phyloP scores from a whole-genome alignment of 30 jellyfish, hydroid and myxozoan genomes.

The Nemopilema nomurai region DNA sequence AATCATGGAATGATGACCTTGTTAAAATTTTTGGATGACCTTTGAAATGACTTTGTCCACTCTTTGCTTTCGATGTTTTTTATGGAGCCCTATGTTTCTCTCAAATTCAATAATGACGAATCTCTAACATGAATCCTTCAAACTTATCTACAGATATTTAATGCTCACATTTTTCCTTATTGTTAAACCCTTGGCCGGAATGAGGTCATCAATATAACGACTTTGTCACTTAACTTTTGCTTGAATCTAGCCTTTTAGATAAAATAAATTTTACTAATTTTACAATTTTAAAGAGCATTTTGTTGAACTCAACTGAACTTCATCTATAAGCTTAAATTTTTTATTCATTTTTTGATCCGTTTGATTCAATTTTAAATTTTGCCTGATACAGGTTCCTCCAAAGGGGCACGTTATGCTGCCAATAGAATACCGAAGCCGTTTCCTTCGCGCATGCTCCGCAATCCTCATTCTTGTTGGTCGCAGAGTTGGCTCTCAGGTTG shows the following conservation, averaged over 20 bases:
- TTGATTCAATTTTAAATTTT: neutral
- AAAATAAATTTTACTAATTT: too few species aligned
- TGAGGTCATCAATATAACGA: too few species aligned
- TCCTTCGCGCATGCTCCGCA: constrained; percentile 79
- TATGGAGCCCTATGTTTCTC: too few species aligned
- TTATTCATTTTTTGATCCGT: neutral
- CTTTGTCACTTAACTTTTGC: too few species aligned
- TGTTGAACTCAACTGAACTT: neutral
- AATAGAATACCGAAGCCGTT: constrained; percentile 82
- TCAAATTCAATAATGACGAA: too few species aligned
- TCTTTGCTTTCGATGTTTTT: too few species aligned
- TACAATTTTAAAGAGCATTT: too few species aligned
- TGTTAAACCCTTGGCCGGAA: too few species aligned
- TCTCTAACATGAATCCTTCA: too few species aligned
- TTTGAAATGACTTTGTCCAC: neutral
- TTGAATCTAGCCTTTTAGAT: too few species aligned
- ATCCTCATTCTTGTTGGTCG: constrained; percentile 87
- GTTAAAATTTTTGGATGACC: neutral
- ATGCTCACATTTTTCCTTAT: too few species aligned
- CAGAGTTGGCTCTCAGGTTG: constrained; percentile 95
- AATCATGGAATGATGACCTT: neutral
- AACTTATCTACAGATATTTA: too few species aligned
- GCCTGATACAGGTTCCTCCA: constrained; percentile 77
- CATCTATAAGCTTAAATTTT: neutral
- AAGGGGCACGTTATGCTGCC: constrained; percentile 74